Evolutionary conservation across 2,888 invertebrate genomes (phyloP), one percentile per base, ranked within the genome.

Genomic region (Barypeithes pellucidus): DNA sequence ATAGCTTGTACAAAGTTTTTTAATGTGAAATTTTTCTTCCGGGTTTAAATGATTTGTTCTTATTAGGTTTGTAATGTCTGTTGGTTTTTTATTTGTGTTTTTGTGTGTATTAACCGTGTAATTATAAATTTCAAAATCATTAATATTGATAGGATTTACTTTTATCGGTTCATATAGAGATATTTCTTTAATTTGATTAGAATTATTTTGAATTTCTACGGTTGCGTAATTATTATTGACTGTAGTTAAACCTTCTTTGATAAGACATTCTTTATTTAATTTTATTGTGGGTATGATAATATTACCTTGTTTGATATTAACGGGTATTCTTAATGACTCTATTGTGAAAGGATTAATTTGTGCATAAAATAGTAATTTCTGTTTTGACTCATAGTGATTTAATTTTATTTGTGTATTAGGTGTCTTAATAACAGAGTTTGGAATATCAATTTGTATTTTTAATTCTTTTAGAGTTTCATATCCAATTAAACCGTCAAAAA

Each of bases 11-110:
- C 76, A 73, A 16, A 77, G n/a, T 24, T 72, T 62, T 12, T 45
- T 29, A 20, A 78, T 65, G 14, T 68, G 47, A n/a, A 43, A 16
- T 67, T 66, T 71, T 76, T 79, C 77, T 73, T 79, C 77, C 2
- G 7, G 0, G 60, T 78, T 77, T 11, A 79, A 14, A 72, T 78
- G 79, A 18, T 72, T 22, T 9, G 67, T 67, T 63, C 75, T 43
- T 14, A 63, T 63, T 20, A 63, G 16, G 1, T 45, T 45, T 45
- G 43, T 45, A n/a, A 45, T 45, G 14, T 45, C 16, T n/a, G n/a
- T n/a, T n/a, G n/a, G n/a, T n/a, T n/a, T n/a, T n/a, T 14, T 16
- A 16, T 45, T 14, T 45, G 5, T 39, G 12, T 14, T 45, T 45
- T 45, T 45, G 7, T 16, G 4, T 45, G n/a, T 16, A 39, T n/a